A percentile compares a stretch with the other conserved stretches of the same genome.
phyloP scores from a whole-genome alignment of 1,140 invertebrate species.

The Zaprionus tsacasi region DNA sequence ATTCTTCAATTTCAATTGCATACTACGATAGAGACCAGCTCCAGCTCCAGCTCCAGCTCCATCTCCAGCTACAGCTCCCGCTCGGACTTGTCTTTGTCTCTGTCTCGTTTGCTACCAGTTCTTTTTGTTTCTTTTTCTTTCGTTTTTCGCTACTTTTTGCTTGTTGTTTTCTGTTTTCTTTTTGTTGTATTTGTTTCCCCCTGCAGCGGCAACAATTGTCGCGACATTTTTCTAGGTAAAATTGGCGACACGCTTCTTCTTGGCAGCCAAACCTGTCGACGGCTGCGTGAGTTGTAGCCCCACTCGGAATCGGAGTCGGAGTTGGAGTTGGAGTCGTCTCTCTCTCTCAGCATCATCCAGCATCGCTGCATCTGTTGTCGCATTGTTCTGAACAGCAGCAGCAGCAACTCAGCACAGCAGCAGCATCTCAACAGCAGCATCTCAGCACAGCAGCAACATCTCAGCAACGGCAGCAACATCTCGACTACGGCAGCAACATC shows the following conservation, averaged over 20 bases:
- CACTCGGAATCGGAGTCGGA: slow-evolving; percentile 13
- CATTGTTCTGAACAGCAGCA: slow-evolving; percentile 42
- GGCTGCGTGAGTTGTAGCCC: slow-evolving; percentile 67
- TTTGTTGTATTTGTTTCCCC: not conserved
- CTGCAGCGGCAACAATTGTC: slow-evolving; percentile 66
- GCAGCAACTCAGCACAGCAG: slow-evolving; percentile 29
- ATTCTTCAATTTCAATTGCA: slow-evolving; percentile 83
- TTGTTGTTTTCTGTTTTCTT: slow-evolving; percentile 35
- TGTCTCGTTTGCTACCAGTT: slow-evolving; percentile 17
- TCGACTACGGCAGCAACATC: no score
- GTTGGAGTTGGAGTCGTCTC: slow-evolving; percentile 6
- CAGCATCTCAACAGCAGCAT: slow-evolving; percentile 36
- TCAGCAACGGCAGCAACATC: slow-evolving; percentile 10
- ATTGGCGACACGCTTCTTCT: slow-evolving; percentile 84
- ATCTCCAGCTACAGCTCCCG: not conserved
- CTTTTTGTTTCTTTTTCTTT: slow-evolving; percentile 47
- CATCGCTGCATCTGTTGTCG: slow-evolving; percentile 39
- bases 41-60: slow-evolving; percentile 7
- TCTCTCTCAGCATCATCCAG: slow-evolving; percentile 19
- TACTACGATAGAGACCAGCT: slow-evolving; percentile 61
- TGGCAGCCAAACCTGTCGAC: slow-evolving; percentile 69
- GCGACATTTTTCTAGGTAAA: slow-evolving; percentile 84
- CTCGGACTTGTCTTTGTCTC: slow-evolving; percentile 13
- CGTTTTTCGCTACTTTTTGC: slow-evolving; percentile 20
- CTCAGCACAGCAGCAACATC: slow-evolving; percentile 44